Evolutionary conservation across 2,113 vertebrate genomes (phyloP), one percentile per base, ranked within the genome.

Genomic region (Mesocricetus auratus): DNA sequence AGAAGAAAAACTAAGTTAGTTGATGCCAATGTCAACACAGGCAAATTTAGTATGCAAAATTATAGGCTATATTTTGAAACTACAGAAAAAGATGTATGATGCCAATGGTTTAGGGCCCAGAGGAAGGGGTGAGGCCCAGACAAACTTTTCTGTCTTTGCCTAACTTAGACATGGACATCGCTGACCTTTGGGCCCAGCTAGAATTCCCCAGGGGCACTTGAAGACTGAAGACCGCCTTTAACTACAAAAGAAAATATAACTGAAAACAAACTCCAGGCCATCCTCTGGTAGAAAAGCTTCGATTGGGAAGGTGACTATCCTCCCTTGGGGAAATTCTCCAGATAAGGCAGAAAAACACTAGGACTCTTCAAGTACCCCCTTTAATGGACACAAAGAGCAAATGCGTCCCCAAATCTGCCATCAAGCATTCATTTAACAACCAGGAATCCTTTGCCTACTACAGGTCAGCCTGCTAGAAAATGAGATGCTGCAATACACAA

Each of bases 11-110:
- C 1, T 2, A 12, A 64, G 11, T 29, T 39, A 71, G 74, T 42
- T 11, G 22, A 90, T 19, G 78, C 81, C 81, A 94, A 21, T 66
- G 78, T 82, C 93, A 86, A 92, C 42, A 74, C 9, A 12, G 53
- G 19, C 50, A 71, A 77, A 94, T 82, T 86, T 36, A 82, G 89
- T 29, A 8, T 68, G 62, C 42, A 62, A 93, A 92, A 95, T 97
- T 89, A 96, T 0, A 94, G 87, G 58, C 79, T 86, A 42, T 42
- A 86, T 86, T 95, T 95, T 91, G 39, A 85, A 96, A 91, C 91
- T 39, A 74, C 31, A 94, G 73, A 78, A 53, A 93, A 87, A 36
- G 21, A 8, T 47, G 45, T 50, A 87, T 22, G 60, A 50, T 74
- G 93, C 83, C 73, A 60, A 9, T 16, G 81, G 71, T 89, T 93